These are phyloP conservation scores for Diabrotica balteata DNA, from an alignment of 2,888 invertebrate genomes.

Conservation along the genomic window DNA sequence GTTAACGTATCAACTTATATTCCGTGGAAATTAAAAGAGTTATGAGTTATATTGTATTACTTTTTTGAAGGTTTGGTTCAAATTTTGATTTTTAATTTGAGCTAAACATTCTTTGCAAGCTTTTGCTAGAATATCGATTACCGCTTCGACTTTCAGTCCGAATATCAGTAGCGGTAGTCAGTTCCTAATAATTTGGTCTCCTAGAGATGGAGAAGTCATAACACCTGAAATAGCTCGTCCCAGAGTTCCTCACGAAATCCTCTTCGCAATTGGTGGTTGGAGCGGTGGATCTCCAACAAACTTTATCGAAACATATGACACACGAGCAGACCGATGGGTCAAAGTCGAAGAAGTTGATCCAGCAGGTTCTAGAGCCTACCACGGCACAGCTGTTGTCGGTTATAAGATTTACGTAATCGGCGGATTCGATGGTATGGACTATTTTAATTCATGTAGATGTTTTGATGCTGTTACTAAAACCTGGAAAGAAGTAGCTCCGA, in stretches of 20 bases:
- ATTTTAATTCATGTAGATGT: constrained; percentile 61
- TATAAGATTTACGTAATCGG: constrained; percentile 88
- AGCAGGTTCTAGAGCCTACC: constrained; percentile 87
- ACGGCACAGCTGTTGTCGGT: constrained; percentile 89
- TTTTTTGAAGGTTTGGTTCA: no score
- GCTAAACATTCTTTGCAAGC: no score
- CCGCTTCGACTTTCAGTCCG: constrained; percentile 31
- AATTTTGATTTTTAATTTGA: no score
- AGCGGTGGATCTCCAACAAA: constrained; percentile 76
- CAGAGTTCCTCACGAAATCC: constrained; percentile 85
- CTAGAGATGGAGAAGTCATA: constrained; percentile 78
- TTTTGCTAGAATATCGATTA: constrained; percentile 19
- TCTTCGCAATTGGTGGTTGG: constrained; percentile 87
- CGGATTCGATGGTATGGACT: constrained; percentile 77
- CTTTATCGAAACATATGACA: constrained; percentile 88
- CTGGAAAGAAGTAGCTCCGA: constrained; percentile 89
- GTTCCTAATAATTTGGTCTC: constrained; percentile 45
- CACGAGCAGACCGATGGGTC: constrained; percentile 89
- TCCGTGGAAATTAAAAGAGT: no score
- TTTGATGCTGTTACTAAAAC: constrained; percentile 84
- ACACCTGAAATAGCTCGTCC: constrained; percentile 86
- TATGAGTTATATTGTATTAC: no score
- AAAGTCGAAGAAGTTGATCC: constrained; percentile 82
- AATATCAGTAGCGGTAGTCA: constrained; percentile 31
- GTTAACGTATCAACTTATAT: no score